Evolutionary conservation across 2,113 vertebrate species (phyloP).

Genomic region (Lasiurus borealis): DNA sequence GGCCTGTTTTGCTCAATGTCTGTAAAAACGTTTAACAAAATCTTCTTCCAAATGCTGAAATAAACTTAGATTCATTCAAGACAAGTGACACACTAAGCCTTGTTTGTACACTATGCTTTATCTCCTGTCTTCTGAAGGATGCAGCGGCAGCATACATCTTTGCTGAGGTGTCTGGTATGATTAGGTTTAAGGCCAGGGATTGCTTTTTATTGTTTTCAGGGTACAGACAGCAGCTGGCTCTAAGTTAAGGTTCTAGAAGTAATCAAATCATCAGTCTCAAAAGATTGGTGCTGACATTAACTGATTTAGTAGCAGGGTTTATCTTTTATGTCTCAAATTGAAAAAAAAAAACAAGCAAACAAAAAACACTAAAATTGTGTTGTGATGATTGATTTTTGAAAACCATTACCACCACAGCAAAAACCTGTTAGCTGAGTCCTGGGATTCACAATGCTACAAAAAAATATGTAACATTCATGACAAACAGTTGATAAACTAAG

Average conservation of each 20-base stretch:
- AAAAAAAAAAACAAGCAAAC: neutral
- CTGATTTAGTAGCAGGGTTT: neutral
- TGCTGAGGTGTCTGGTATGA: neutral
- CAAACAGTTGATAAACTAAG: neutral
- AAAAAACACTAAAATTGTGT: neutral
- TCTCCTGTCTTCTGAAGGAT: neutral
- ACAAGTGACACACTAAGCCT: neutral
- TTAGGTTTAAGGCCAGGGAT: neutral
- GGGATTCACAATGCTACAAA: neutral
- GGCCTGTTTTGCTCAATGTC: neutral
- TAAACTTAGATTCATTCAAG: neutral
- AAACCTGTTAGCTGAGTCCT: neutral
- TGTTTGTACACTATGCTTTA: neutral
- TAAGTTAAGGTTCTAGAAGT: neutral
- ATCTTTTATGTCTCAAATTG: neutral
- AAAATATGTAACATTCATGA: neutral
- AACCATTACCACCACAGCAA: neutral
- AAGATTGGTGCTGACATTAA: constrained; percentile 36
- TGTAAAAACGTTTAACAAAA: neutral
- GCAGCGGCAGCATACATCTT: neutral
- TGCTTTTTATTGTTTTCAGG: constrained; percentile 37
- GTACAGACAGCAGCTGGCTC: neutral
- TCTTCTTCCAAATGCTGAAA: neutral
- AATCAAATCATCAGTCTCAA: constrained; percentile 45
- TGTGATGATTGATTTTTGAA: neutral